Conservation (phyloP, 2,888 invertebrate species). For the Diadegma fenestrale region DNA sequence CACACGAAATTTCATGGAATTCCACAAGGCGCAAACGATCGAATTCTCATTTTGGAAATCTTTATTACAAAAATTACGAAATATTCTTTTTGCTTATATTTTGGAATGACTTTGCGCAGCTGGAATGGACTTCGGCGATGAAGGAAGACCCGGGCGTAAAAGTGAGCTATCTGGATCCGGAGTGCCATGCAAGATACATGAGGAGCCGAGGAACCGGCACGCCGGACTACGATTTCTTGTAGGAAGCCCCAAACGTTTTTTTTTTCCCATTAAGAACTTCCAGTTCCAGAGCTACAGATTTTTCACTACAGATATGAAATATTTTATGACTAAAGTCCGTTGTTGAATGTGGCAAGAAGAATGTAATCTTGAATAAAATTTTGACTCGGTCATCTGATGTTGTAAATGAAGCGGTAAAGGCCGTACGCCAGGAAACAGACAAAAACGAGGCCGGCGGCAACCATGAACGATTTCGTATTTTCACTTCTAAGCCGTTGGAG, state of each 20-base stretch:
- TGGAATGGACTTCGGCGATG: constrained; percentile 90
- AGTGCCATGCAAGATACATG: constrained; percentile 90
- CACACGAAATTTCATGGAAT: not conserved
- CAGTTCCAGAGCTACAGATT: constrained; percentile 29
- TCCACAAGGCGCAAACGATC: not conserved
- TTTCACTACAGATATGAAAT: constrained; percentile 49
- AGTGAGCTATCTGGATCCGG: constrained; percentile 88
- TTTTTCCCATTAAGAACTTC: not conserved
- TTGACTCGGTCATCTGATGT: constrained; percentile 59
- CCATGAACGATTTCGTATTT: constrained; percentile 80
- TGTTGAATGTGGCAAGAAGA: not conserved
- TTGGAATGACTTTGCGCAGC: constrained; percentile 82
- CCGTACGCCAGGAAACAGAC: constrained; percentile 77
- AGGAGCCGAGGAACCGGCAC: constrained; percentile 88
- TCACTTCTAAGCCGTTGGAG: constrained; percentile 76
- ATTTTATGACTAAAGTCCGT: constrained; percentile 24
- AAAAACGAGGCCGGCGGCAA: constrained; percentile 78
- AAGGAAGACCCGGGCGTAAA: constrained; percentile 90
- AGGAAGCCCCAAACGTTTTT: constrained; percentile 35
- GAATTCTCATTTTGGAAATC: not conserved
- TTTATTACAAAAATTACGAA: not conserved
- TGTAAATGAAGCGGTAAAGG: constrained; percentile 75
- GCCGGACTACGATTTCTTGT: constrained; percentile 88
- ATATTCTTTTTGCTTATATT: constrained; percentile 21
- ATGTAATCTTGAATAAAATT: not conserved